Evolutionary conservation across 2,797 vertebrate species (phyloP), one percentile per base, ranked within the genome.

Genomic region (Sebastolobus alascanus): DNA sequence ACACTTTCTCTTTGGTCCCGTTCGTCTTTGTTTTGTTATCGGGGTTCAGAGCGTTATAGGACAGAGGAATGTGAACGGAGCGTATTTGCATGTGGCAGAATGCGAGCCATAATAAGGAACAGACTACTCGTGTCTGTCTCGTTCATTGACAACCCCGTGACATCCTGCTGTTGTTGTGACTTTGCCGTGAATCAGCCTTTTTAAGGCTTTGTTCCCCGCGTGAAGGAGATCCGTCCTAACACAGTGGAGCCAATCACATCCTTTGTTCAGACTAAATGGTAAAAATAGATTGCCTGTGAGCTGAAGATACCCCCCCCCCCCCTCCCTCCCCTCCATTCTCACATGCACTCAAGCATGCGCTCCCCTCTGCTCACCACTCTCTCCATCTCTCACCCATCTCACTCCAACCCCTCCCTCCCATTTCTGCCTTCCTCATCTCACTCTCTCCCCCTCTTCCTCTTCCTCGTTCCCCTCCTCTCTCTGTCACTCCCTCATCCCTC

Each of bases 221-320:
- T 90, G 89, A 86, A 89, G 87, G 82, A 90, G 90, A 90, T 89
- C 84, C 43, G 79, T 91, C 85, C 85, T 85, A 87, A 88, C 82
- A 87, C 84, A 81, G 87, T 61, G 69, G 86, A 92, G 87, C 93
- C 91, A 93, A 94, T 95, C 93, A 93, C 87, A 80, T 89, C 89
- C 92, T 94, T 94, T 94, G 89, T 93, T 93, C 90, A 83, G 84
- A 89, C 92, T 94, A 94, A 95, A 94, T 93, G 93, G 93, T 95
- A 95, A 95, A 95, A 95, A 94, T 94, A 95, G 93, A 94, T 93
- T 92, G 93, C 88, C 87, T 91, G 81, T 84, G 87, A 88, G 92
- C 90, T 89, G 89, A 92, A 91, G 88, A 89, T 87, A 68, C 87
- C 80, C 90, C 84, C 82, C 38, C 4, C 87, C 75, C 86, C 81